Evolutionary conservation across 2,113 vertebrate genomes (phyloP).

Genomic region (Ophthalmotilapia sp.): DNA sequence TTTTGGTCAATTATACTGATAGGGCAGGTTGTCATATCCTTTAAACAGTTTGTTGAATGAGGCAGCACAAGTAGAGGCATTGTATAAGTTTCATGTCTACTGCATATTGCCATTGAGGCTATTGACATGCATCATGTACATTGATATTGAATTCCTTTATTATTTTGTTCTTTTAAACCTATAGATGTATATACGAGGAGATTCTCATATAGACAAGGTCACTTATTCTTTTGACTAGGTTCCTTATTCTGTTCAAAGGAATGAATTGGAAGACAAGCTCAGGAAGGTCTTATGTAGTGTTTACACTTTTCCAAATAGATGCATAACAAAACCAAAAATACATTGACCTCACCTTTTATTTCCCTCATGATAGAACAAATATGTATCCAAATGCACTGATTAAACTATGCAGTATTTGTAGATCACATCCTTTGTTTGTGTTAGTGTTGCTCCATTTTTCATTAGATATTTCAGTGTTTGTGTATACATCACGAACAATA

Average conservation of each 20-base stretch:
- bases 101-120: conserved; percentile 22
- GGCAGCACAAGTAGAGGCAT: conserved; percentile 27
- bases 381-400: conserved; percentile 62
- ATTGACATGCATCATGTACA: conserved; percentile 23
- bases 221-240: conserved; percentile 41
- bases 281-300: conserved; percentile 71
- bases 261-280: conserved; percentile 63
- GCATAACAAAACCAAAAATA: conserved; percentile 66
- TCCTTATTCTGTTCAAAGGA: conserved; percentile 30
- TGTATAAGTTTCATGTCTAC: conserved; percentile 11
- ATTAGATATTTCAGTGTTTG: conserved; percentile 6
- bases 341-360: conserved; percentile 40
- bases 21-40: neutral
- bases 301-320: conserved; percentile 71
- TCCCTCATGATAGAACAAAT: conserved; percentile 29
- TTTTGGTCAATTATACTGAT: neutral
- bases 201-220: conserved; percentile 35
- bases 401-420: conserved; percentile 67
- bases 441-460: neutral
- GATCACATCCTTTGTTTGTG: conserved; percentile 38
- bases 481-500: conserved; percentile 26
- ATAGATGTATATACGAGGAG: conserved; percentile 21
- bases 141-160: neutral
- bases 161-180: conserved; percentile 22
- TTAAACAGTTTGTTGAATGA: conserved; percentile 20